Percentiles rank a stretch among this genome's conserved stretches.
Conservation (phyloP, 2,888 invertebrate genomes). For the Eupithecia subumbrata region DNA sequence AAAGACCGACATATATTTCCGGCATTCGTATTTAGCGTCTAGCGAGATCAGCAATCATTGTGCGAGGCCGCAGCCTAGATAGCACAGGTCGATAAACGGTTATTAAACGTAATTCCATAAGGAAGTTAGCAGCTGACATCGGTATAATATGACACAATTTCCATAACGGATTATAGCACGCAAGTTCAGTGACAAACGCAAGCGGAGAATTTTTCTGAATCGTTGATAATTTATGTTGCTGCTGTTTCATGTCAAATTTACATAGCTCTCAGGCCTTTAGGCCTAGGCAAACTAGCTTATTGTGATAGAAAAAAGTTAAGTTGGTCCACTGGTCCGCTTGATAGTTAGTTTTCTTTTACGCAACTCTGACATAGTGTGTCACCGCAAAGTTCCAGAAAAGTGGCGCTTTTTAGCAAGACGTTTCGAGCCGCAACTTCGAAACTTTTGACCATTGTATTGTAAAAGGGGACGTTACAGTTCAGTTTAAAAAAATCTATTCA, state of each 20-base stretch:
- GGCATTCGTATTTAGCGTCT: neutral
- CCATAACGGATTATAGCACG: conserved; percentile 1
- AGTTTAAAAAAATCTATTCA: neutral
- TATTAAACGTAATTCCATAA: conserved; percentile 10
- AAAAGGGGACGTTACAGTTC: neutral
- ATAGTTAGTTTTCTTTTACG: neutral
- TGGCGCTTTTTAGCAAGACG: neutral
- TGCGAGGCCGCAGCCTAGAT: conserved; percentile 37
- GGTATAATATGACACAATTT: conserved; percentile 2
- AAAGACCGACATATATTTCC: neutral
- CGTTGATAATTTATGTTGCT: neutral
- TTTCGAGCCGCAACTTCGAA: neutral
- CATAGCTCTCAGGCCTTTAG: neutral
- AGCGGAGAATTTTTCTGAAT: neutral
- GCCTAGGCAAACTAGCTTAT: neutral
- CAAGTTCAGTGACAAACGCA: conserved; percentile 1
- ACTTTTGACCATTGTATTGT: neutral
- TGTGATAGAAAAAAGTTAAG: neutral
- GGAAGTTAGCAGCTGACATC: conserved; percentile 5
- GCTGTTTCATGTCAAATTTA: neutral
- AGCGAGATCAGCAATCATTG: neutral
- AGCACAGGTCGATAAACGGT: conserved; percentile 32
- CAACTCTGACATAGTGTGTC: neutral
- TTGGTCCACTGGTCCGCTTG: neutral
- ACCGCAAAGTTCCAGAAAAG: neutral